Evolutionary conservation across 2,888 invertebrate genomes (phyloP).

Genomic region (Athalia rosae): DNA sequence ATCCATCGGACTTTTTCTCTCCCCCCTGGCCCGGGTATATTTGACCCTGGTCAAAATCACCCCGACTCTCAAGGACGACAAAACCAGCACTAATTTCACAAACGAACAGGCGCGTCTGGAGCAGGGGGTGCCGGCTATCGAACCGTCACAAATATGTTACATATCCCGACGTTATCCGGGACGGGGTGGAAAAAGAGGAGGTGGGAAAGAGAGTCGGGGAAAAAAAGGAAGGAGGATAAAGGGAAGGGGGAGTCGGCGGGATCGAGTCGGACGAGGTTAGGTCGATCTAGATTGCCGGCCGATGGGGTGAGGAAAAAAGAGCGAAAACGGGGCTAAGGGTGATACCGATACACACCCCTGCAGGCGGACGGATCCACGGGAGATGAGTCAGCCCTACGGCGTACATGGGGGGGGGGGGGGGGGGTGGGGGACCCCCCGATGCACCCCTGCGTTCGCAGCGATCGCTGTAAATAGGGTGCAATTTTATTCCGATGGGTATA

Average conservation of each 20-base stretch:
- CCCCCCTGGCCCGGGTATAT: neutral
- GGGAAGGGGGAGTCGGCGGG: neutral
- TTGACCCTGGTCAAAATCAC: conserved; percentile 49
- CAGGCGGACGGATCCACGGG: conserved; percentile 38
- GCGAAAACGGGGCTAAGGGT: conserved; percentile 22
- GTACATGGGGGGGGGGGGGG: no score
- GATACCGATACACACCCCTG: conserved; percentile 43
- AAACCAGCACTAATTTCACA: conserved; percentile 73
- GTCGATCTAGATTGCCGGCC: conserved; percentile 42
- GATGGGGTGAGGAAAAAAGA: conserved; percentile 37
- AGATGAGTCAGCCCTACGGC: conserved; percentile 46
- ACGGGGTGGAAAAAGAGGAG: conserved; percentile 11
- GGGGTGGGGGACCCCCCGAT: conserved; percentile 13
- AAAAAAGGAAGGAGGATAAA: no score
- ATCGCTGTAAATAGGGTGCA: conserved; percentile 30
- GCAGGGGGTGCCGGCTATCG: conserved; percentile 52
- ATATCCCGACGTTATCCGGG: conserved; percentile 50
- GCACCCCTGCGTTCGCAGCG: conserved; percentile 29
- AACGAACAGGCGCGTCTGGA: conserved; percentile 69
- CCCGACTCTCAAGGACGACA: conserved; percentile 63
- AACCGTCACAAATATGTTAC: conserved; percentile 59
- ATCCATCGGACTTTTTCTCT: neutral
- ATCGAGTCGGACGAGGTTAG: conserved; percentile 2
- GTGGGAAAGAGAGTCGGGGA: conserved; percentile 29
- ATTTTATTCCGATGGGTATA: conserved; percentile 16